Base-by-base conservation (phyloP, 1,140 invertebrate species). In the Rhopalosiphum maidis region DNA sequence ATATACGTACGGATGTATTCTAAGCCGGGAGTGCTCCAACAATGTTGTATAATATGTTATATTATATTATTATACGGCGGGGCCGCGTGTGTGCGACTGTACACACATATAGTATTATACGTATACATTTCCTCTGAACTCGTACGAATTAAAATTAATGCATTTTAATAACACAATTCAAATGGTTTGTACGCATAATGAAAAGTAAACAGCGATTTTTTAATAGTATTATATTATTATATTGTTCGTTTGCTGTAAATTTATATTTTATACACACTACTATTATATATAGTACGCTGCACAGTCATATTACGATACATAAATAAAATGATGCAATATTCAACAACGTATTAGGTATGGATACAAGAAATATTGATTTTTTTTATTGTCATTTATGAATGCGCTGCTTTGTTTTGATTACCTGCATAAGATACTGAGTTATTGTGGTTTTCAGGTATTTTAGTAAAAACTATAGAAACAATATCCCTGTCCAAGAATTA, bases 101-200 rank as follows among this genome's bases (percentile, higher is more conserved):
- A 18, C 30, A 77, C 11, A n/a, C 25, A n/a, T 77, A 35, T 23
- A 5, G 11, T 7, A 37, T 18, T 68, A 68, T 15, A 30, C 30
- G 60, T 77, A 77, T 77, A 77, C 9, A 87, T 87, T 87, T 87
- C 43, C 85, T 48, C 85, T 87, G 25, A 87, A 87, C 43, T 87
- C 85, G 43, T 87, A 87, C 85, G 41, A 30, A 87, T 87, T 48
- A 87, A n/a, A 87, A 48, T 87, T 87, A n/a, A 87, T 48, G 41
- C 43, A 43, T 46, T 86, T 87, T 87, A 48, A 87, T 30, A 87
- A 87, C 41, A n/a, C 85, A 43, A 43, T 87, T 87, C 25, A 46
- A 43, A n/a, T 22, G 11, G 43, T n/a, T 46, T 43, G 25, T 43
- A 23, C 22, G 83, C 41, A 43, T 25, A 41, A 85, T 41, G 83